Base-by-base conservation (phyloP, 1,140 invertebrate species). In the Phymastichus coffea region DNA sequence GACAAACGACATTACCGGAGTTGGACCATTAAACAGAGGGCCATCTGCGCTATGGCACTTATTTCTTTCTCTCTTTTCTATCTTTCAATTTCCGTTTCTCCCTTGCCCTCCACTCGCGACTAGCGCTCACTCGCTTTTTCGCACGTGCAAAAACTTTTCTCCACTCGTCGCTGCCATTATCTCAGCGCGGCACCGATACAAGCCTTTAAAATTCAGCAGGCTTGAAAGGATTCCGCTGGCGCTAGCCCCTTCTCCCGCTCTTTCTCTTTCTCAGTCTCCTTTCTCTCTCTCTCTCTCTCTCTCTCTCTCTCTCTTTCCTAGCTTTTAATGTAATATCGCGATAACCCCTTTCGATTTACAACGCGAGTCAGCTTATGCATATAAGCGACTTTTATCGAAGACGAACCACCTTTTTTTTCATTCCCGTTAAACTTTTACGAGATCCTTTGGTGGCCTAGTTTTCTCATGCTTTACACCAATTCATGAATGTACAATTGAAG, bases 61-160 rank as follows among this genome's bases (percentile, higher is more conserved):
- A 22, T 10, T 14, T 19, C 9, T 40, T 28, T 22, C 15, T 14
- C 26, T 3, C 44, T 23, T 48, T 48, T 22, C 47, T 57, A 26
- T 57, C 38, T 44, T 14, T 25, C 43, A 2, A n/a, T 53, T 57
- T 63, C 55, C 23, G 19, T 28, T 6, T 8, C 17, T 17, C 49
- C 8, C 17, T 26, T n/a, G 25, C 52, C 35, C 46, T 53, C 35
- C 22, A 30, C 33, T 7, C 48, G 49, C 57, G 37, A 46, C 48
- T 61, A 48, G 57, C 57, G 30, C 57, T 35, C n/a, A 14, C 25
- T 3, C 26, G 23, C 47, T 51, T 22, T 38, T 57, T 57, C 37
- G 47, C 59, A 63, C 57, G 0, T 47, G 49, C 63, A 63, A 67
- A 63, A 59, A 53, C 47, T 17, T 49, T 62, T 59, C 26, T 40